Evolutionary conservation across 2,888 invertebrate genomes (phyloP).

Genomic region (Cordilura impudica): DNA sequence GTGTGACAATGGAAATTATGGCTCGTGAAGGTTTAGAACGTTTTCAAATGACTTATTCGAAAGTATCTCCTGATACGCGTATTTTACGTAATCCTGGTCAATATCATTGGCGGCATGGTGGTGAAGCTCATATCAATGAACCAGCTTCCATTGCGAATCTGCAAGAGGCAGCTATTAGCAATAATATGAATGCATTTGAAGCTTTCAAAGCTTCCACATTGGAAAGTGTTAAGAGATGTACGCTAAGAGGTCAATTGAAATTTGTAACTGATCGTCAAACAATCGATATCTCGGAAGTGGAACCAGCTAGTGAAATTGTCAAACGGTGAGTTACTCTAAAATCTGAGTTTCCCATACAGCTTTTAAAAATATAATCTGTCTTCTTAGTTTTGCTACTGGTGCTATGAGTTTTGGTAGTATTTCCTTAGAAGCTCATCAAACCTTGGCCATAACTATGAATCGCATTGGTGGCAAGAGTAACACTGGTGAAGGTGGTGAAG

Average conservation of each 20-base stretch:
- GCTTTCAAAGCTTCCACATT: slow-evolving; percentile 91
- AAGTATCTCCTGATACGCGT: slow-evolving; percentile 82
- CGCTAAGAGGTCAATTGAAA: slow-evolving; percentile 95
- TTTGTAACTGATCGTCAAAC: slow-evolving; percentile 87
- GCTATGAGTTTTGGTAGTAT: slow-evolving; percentile 99
- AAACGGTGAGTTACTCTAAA: slow-evolving; percentile 85
- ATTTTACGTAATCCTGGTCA: slow-evolving; percentile 91
- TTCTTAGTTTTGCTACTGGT: slow-evolving; percentile 80
- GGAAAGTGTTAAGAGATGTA: slow-evolving; percentile 90
- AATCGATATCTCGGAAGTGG: slow-evolving; percentile 92
- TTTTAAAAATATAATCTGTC: background rate
- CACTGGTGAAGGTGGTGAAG: slow-evolving; percentile 98
- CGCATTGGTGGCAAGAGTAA: slow-evolving; percentile 98
- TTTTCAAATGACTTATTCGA: slow-evolving; percentile 85
- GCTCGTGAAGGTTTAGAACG: slow-evolving; percentile 91
- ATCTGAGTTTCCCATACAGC: background rate
- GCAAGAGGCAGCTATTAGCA: slow-evolving; percentile 92
- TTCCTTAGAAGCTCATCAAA: slow-evolving; percentile 96
- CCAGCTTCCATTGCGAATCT: slow-evolving; percentile 86
- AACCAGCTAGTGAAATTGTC: slow-evolving; percentile 95
- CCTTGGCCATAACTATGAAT: slow-evolving; percentile 98
- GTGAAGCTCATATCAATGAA: slow-evolving; percentile 98
- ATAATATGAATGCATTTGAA: slow-evolving; percentile 90
- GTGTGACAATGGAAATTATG: slow-evolving; percentile 92
- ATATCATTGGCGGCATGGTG: slow-evolving; percentile 98